Evolutionary conservation across 2,797 vertebrate genomes (phyloP), one percentile per base, ranked within the genome.

Genomic region (Bradypus variegatus): DNA sequence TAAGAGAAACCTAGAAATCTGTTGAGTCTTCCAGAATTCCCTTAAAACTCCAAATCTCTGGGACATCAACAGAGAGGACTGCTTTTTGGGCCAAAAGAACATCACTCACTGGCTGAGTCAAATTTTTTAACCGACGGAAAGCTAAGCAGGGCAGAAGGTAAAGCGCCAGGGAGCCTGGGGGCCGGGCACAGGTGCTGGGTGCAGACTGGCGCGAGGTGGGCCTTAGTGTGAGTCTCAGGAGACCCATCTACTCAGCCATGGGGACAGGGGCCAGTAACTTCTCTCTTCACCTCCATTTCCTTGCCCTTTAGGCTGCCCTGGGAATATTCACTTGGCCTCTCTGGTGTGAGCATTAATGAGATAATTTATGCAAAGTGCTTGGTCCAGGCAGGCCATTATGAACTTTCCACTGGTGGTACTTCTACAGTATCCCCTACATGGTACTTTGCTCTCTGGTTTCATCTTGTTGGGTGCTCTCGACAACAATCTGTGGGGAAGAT

Each of bases 311-410:
- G 58, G 36, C 36, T 82, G 60, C 31, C 86, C 60, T 78, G 72
- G 81, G 69, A 76, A 84, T 1, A 78, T 10, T 83, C 29, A 69
- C 64, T 65, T 19, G 38, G 78, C 69, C 64, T 87, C 87, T 92
- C 15, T 70, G 80, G 48, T 79, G 50, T 69, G 62, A 88, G 62
- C 25, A 85, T 36, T 48, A 58, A 5, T 25, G 82, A 69, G 27
- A 41, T 87, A 58, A 94, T 86, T 33, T 60, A 91, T 90, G 36
- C 75, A 29, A 75, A 94, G 85, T 33, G 53, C 82, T 38, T 62
- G 79, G 50, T 38, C 64, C 81, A 53, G 75, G 62, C 69, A 69
- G 88, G 50, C 55, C 60, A 48, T 69, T 60, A 23, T 13, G 33
- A 80, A 78, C 15, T 41, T 64, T 79, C n/a, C n/a, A 2, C 53